phyloP scores from a whole-genome alignment of 2,113 vertebrate species.

The Ailuropoda melanoleuca region DNA sequence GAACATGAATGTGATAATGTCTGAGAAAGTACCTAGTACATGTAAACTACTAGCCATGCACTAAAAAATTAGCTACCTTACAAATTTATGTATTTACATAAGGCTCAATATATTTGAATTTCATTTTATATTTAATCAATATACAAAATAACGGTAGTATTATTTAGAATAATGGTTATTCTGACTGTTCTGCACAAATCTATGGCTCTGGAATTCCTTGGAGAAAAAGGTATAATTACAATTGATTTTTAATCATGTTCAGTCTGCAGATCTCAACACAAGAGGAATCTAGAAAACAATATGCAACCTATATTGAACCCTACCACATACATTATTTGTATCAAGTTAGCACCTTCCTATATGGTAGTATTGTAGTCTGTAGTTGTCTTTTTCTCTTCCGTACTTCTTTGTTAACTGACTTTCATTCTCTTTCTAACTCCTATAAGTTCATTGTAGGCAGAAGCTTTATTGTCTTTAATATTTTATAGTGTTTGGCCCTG shows the following conservation, averaged over 20 bases:
- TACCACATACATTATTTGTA: background rate
- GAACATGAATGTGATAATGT: background rate
- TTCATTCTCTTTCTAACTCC: background rate
- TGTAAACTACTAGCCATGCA: background rate
- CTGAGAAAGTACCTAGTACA: background rate
- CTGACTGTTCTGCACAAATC: background rate
- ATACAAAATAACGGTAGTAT: background rate
- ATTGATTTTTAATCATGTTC: background rate
- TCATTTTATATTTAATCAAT: background rate
- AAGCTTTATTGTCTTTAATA: background rate
- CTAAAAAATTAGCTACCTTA: background rate
- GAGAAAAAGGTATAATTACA: background rate
- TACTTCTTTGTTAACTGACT: background rate
- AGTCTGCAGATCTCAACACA: background rate
- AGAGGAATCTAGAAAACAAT: background rate
- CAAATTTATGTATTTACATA: background rate
- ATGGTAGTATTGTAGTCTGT: background rate
- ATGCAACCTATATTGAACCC: background rate
- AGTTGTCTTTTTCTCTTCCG: background rate
- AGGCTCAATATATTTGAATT: background rate
- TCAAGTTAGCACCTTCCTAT: background rate
- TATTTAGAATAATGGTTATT: background rate
- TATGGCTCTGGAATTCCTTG: background rate
- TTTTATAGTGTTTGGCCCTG: background rate
- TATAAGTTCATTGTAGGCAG: background rate